Evolutionary conservation across 2,888 invertebrate species (phyloP).

Genomic region (Platerodrilus igneus): DNA sequence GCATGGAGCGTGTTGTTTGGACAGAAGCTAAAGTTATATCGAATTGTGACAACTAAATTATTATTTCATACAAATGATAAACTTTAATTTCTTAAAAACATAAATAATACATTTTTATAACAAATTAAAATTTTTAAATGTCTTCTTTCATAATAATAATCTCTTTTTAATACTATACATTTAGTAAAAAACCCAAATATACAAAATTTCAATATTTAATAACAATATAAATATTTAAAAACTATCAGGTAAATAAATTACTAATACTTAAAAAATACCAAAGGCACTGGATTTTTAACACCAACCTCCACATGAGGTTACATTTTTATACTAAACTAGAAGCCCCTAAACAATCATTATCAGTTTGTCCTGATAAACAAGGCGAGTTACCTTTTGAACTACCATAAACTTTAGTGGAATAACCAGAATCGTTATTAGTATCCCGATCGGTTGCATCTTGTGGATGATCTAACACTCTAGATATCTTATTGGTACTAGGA

Average conservation of each 20-base stretch:
- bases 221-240: slow-evolving; percentile 12
- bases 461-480: slow-evolving; percentile 39
- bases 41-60: too few species aligned
- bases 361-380: slow-evolving; percentile 56
- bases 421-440: slow-evolving; percentile 79
- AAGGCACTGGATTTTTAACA: neutral
- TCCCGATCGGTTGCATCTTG: slow-evolving; percentile 54
- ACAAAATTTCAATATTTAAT: slow-evolving; percentile 18
- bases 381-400: slow-evolving; percentile 76
- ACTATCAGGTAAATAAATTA: slow-evolving; percentile 1
- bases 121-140: slow-evolving; percentile 18
- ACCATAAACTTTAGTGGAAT: slow-evolving; percentile 77
- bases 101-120: slow-evolving; percentile 11
- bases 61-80: slow-evolving; percentile 16
- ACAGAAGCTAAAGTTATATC: too few species aligned
- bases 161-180: slow-evolving; percentile 15
- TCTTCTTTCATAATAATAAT: slow-evolving; percentile 19
- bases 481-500: slow-evolving; percentile 37
- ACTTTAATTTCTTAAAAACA: slow-evolving; percentile 22
- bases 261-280: slow-evolving; percentile 3
- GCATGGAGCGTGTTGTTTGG: too few species aligned
- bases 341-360: slow-evolving; percentile 50
- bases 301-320: slow-evolving; percentile 1
- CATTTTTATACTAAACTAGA: slow-evolving; percentile 60
- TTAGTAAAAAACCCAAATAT: slow-evolving; percentile 21